Evolutionary conservation across 2,113 vertebrate species (phyloP).

Genomic region (Thalassarche chlororhynchos): DNA sequence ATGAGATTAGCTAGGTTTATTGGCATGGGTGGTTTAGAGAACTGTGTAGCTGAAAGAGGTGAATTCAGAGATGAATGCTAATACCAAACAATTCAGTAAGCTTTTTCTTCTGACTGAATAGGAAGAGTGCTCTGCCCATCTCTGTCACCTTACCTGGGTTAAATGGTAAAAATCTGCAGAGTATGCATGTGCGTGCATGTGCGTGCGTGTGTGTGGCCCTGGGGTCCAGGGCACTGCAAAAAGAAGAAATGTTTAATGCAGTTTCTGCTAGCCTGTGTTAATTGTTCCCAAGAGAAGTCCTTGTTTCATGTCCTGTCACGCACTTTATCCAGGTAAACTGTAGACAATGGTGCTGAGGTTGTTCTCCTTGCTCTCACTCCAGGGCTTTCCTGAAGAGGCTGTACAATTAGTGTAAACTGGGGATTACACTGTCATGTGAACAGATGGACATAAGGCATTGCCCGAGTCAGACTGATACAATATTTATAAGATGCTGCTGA

Average conservation of each 20-base stretch:
- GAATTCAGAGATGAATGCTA: not conserved
- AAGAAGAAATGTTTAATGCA: not conserved
- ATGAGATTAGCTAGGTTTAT: not conserved
- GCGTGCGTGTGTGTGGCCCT: rapidly evolving
- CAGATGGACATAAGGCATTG: not conserved
- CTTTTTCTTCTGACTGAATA: not conserved
- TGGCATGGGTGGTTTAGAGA: not conserved
- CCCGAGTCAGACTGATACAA: not conserved
- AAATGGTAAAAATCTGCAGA: not conserved
- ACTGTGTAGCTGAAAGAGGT: not conserved
- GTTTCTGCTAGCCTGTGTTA: not conserved
- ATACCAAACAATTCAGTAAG: not conserved
- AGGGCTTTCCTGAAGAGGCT: not conserved
- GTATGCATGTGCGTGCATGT: rapidly evolving
- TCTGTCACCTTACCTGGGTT: not conserved
- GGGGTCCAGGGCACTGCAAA: not conserved
- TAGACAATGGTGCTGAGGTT: not conserved
- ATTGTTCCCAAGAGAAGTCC: not conserved
- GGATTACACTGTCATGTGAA: not conserved
- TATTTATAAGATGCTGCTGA: not conserved
- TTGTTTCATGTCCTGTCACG: not conserved
- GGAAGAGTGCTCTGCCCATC: not conserved
- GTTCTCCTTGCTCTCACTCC: not conserved
- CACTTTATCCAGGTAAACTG: not conserved
- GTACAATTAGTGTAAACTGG: not conserved